phyloP scores from a whole-genome alignment of 2,888 invertebrate genomes.

The Xestia rhomboidea region DNA sequence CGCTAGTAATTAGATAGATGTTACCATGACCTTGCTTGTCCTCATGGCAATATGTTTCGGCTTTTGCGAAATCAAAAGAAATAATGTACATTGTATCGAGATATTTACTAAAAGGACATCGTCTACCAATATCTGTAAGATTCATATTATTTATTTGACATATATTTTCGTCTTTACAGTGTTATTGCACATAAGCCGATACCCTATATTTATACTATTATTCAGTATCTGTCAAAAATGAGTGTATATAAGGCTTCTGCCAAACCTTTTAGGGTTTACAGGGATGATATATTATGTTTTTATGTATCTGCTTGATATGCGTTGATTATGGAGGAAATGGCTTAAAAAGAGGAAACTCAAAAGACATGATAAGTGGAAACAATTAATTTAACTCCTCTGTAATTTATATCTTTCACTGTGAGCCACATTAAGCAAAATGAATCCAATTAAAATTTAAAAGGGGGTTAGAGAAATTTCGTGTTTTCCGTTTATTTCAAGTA shows the following conservation, averaged over 20 bases:
- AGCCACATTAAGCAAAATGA: slow-evolving; percentile 14
- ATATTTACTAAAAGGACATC: neutral
- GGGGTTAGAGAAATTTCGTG: neutral
- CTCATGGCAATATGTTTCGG: neutral
- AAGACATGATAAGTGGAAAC: slow-evolving; percentile 22
- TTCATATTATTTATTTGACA: neutral
- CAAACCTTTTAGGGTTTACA: neutral
- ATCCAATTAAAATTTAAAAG: slow-evolving; percentile 7
- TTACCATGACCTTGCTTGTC: slow-evolving; percentile 25
- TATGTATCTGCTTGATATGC: neutral
- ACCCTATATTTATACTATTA: neutral
- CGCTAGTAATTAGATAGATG: slow-evolving; percentile 24
- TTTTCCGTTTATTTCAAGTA: neutral
- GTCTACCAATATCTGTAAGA: neutral
- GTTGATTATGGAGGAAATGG: slow-evolving; percentile 17
- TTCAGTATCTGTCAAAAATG: neutral
- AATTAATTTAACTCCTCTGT: slow-evolving; percentile 32
- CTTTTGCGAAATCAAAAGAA: slow-evolving; percentile 3
- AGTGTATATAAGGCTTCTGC: neutral
- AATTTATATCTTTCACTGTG: slow-evolving; percentile 23
- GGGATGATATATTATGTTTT: neutral
- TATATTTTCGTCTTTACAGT: neutral
- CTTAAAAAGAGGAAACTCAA: slow-evolving; percentile 9
- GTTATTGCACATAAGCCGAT: neutral
- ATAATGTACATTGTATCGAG: neutral